Evolutionary conservation across 2,797 vertebrate species (phyloP), one percentile per base, ranked within the genome.

Genomic region (Rhinatrema bivittatum): DNA sequence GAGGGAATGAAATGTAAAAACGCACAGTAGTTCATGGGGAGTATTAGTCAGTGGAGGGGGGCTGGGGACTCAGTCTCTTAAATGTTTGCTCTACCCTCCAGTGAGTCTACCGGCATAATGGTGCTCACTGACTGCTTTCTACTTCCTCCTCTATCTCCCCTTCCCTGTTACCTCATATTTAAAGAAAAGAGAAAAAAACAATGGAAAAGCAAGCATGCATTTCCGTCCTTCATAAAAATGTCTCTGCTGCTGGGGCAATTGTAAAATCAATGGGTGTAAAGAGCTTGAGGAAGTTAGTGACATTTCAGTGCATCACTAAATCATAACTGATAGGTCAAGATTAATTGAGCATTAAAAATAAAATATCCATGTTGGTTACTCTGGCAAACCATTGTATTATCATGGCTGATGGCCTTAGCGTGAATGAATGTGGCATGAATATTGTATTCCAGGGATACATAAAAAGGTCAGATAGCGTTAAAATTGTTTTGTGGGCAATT

Each of bases 401-500:
- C 14, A 18, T 0, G 3, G 25, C 41, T 20, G 39, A 23, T 20
- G 27, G 2, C 11, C 27, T 7, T 5, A 1, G 2, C 29, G 8
- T 21, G 1, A 3, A 14, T 9, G 27, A 36, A 23, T 0, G 1
- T 1, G 10, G 21, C 16, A 1, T 26, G 22, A 6, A 16, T 8
- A 24, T 23, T 20, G 15, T 16, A 19, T 29, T 16, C 2, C 2
- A 1, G 2, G 9, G 22, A 7, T 2, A 8, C 2, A 0, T 1
- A 2, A 7, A 14, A 11, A 23, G 31, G 29, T 15, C 36, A 16
- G 29, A n/a, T 20, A 5, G 5, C 7, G 10, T 17, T 25, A 5
- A 12, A 10, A 1, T 25, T 51, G 39, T 44, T 51, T 58, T 65
- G 61, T 39, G 20, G 35, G 29, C 20, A 9, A 1, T 7, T 29